Evolutionary conservation across 2,113 vertebrate species (phyloP).

Genomic region (Festucalex cinctus): DNA sequence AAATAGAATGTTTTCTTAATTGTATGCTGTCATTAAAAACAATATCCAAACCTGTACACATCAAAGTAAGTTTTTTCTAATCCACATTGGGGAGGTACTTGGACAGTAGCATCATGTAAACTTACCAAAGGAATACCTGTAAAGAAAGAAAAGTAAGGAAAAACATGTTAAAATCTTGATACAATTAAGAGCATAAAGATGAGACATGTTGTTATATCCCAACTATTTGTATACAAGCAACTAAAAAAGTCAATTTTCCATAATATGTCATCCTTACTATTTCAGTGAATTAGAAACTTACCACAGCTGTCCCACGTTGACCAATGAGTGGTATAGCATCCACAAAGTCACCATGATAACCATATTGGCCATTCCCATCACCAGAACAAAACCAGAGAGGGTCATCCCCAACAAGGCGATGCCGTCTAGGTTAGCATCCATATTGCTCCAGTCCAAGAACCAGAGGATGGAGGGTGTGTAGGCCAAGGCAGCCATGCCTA

Average conservation of each 20-base stretch:
- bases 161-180: not conserved
- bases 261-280: not conserved
- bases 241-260: not conserved
- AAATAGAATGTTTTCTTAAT: too few relatives aligned
- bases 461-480: slow-evolving; percentile 83
- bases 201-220: too few relatives aligned
- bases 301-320: slow-evolving; percentile 93
- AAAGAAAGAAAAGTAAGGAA: slow-evolving; percentile 9
- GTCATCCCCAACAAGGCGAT: slow-evolving; percentile 79
- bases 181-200: not conserved
- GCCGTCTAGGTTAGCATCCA: slow-evolving; percentile 81
- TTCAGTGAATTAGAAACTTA: slow-evolving; percentile 62
- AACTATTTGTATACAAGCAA: too few relatives aligned
- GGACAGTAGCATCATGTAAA: slow-evolving; percentile 18
- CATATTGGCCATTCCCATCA: slow-evolving; percentile 88
- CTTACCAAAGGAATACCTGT: slow-evolving; percentile 78
- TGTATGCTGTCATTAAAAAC: not conserved
- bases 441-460: slow-evolving; percentile 86
- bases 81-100: not conserved
- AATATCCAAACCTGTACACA: slow-evolving; percentile 6
- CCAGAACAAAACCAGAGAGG: slow-evolving; percentile 75
- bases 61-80: slow-evolving; percentile 5
- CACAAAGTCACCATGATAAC: slow-evolving; percentile 85
- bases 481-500: slow-evolving; percentile 72
- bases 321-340: slow-evolving; percentile 88